Conservation (phyloP, 1,140 invertebrate genomes). For the Temnothorax curvispinosus region DNA sequence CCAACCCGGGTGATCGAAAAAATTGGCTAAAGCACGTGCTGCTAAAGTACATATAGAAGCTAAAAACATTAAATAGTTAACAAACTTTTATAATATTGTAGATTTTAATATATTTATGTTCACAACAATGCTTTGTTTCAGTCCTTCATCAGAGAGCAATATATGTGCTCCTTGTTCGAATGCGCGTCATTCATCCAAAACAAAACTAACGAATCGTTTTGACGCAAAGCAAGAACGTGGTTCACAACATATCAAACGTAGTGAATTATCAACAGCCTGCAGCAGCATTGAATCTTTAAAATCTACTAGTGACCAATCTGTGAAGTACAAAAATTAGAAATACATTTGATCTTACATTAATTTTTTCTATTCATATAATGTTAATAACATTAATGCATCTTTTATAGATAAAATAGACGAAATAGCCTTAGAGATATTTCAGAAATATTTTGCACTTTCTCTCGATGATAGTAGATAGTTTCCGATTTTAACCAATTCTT, state of each 20-base stretch:
- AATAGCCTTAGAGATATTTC: not conserved
- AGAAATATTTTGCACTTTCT: constrained; percentile 14
- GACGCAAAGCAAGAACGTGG: constrained; percentile 59
- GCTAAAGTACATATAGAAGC: constrained; percentile 64
- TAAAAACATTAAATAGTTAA: not conserved
- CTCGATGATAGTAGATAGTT: not conserved
- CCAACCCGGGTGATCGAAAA: constrained; percentile 67
- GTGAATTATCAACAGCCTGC: constrained; percentile 39
- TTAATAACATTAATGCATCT: not conserved
- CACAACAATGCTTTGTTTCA: constrained; percentile 16
- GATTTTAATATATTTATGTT: not conserved
- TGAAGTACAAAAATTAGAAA: constrained; percentile 53
- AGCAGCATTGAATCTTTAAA: constrained; percentile 62
- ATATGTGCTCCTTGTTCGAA: constrained; percentile 51
- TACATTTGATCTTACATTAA: not conserved
- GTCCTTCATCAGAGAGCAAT: constrained; percentile 33
- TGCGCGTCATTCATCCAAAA: constrained; percentile 7
- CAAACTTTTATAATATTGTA: not conserved
- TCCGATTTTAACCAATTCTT: not conserved
- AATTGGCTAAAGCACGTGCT: constrained; percentile 75
- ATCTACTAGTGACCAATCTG: constrained; percentile 64
- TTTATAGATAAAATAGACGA: not conserved
- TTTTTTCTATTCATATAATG: not conserved
- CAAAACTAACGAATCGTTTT: constrained; percentile 54
- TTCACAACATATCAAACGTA: constrained; percentile 3